These are phyloP conservation scores for Cathartes aura DNA, from an alignment of 2,113 vertebrate genomes.

Conservation along the genomic window DNA sequence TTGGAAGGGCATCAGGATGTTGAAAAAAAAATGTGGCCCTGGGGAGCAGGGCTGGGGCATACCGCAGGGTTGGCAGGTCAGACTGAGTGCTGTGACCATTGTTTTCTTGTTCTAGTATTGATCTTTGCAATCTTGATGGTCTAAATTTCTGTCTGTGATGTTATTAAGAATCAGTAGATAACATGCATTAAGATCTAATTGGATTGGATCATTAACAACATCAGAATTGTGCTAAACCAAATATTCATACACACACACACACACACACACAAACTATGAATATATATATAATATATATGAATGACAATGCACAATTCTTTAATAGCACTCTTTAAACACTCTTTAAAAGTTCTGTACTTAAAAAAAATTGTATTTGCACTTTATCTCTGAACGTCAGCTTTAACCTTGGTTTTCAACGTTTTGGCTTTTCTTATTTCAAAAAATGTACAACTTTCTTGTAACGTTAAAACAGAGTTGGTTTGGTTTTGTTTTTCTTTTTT, in stretches of 20 bases:
- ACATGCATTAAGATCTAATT: neutral
- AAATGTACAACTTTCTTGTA: neutral
- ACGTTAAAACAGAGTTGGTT: neutral
- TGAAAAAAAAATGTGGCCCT: neutral
- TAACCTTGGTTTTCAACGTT: neutral
- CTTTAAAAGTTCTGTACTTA: neutral
- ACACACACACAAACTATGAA: neutral
- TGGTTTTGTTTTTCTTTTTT: neutral
- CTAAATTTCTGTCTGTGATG: neutral
- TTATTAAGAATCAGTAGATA: neutral
- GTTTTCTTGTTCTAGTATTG: neutral
- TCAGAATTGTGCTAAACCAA: neutral
- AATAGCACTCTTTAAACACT: neutral
- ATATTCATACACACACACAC: neutral
- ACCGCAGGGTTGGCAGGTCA: neutral
- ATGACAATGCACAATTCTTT: neutral
- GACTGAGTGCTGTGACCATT: too few species aligned
- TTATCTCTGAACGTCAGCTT: neutral
- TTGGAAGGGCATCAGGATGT: neutral
- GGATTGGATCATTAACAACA: neutral
- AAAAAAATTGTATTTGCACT: neutral
- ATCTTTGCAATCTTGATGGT: neutral
- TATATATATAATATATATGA: neutral
- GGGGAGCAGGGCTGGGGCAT: neutral
- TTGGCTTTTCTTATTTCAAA: neutral